Evolutionary conservation across 2,113 vertebrate species (phyloP), one percentile per base, ranked within the genome.

Genomic region (Planiliza haematocheilus): DNA sequence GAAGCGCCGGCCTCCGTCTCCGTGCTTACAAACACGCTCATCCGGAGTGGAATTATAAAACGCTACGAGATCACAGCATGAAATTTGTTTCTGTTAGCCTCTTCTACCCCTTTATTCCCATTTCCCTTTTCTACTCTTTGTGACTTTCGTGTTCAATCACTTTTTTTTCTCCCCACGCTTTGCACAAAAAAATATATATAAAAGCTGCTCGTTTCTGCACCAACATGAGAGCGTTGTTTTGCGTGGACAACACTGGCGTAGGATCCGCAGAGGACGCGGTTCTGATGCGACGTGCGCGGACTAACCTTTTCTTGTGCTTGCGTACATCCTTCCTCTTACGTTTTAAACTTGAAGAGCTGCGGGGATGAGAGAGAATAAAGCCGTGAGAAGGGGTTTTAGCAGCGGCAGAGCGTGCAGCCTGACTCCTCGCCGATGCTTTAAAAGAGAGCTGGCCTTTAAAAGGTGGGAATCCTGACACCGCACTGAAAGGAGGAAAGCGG

Each of bases 241-340:
- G 8, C 39, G 30, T 59, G 7, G 7, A 14, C 8, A 45, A 8
- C 59, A 39, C 30, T 51, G 36, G 2, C 4, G 59, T 52, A 43
- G 57, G 56, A 70, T 77, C 62, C 36, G n/a, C 18, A 43, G 17
- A 60, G 50, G 16, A 43, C 53, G 76, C 41, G 46, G 55, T 78
- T 81, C 74, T 57, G 58, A 77, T 70, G 55, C 77, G 77, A 49
- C 42, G 34, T 21, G 60, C 64, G 46, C 75, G 71, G 10, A 96
- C 96, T 93, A 92, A 99, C 97, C 97, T 96, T 93, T 97, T 99
- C 91, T 97, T 97, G 91, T 95, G 96, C 92, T 95, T 97, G 93
- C 95, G 96, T 77, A 95, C 95, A 86, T 96, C 94, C 92, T 90
- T 97, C 90, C 95, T 95, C 94, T 96, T 97, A 85, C 88, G 96